phyloP scores from a whole-genome alignment of 2,888 invertebrate species.

The Xestobium rufovillosum region DNA sequence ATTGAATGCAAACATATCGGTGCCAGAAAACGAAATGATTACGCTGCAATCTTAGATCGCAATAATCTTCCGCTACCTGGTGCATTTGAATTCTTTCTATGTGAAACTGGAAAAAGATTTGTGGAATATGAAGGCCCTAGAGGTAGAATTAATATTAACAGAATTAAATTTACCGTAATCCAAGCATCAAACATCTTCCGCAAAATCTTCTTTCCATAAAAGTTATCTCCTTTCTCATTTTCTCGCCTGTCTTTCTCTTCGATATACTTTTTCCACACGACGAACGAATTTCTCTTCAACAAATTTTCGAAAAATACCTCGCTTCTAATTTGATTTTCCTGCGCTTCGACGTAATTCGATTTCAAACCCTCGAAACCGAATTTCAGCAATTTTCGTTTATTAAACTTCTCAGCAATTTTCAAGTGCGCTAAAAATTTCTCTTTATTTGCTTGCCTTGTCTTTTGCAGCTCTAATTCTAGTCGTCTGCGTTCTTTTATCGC shows the following conservation, averaged over 20 bases:
- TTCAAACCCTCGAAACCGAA: constrained; percentile 38
- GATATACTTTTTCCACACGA: constrained; percentile 26
- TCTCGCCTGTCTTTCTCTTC: constrained; percentile 39
- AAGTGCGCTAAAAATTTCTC: constrained; percentile 41
- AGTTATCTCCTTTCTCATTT: constrained; percentile 50
- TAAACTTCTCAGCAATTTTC: constrained; percentile 42
- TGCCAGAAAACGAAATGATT: constrained; percentile 35
- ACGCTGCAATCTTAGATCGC: constrained; percentile 46
- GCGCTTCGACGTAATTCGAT: constrained; percentile 35
- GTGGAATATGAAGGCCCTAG: neutral
- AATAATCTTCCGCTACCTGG: constrained; percentile 67
- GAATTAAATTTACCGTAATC: constrained; percentile 40
- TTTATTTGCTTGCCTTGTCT: constrained; percentile 50
- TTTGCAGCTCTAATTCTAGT: constrained; percentile 49
- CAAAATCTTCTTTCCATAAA: constrained; percentile 47
- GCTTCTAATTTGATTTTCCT: constrained; percentile 34
- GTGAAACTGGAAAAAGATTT: constrained; percentile 40
- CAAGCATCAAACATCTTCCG: constrained; percentile 46
- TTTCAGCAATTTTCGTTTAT: constrained; percentile 37
- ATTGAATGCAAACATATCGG: constrained; percentile 29
- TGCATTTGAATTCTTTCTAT: constrained; percentile 47
- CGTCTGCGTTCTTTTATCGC: constrained; percentile 54
- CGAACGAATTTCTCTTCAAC: constrained; percentile 25
- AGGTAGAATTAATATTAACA: constrained; percentile 1
- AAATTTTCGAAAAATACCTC: constrained; percentile 28